These are phyloP conservation scores for Nycticorax nycticorax DNA, from an alignment of 2,113 vertebrate species.

Conservation along the genomic window DNA sequence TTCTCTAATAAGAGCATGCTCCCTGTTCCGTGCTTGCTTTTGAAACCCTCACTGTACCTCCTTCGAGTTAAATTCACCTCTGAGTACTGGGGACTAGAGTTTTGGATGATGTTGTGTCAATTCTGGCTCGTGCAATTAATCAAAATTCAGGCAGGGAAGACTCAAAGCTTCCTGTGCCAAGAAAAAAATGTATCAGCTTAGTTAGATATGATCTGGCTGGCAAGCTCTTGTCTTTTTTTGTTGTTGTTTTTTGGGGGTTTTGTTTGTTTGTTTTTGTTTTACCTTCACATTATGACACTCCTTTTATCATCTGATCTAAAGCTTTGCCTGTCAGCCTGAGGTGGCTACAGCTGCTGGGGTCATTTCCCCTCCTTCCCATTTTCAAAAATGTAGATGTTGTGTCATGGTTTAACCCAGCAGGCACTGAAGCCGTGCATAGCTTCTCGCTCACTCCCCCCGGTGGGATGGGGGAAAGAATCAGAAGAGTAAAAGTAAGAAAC, in stretches of 20 bases:
- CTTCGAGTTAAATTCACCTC: neutral
- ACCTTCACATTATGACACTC: neutral
- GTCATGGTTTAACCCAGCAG: no score
- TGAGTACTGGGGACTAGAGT: neutral
- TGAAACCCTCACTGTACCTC: neutral
- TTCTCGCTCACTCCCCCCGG: no score
- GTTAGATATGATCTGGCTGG: neutral
- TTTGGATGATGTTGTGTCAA: neutral
- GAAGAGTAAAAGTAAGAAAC: no score
- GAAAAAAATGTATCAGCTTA: neutral
- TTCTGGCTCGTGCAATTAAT: neutral
- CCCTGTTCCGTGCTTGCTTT: neutral
- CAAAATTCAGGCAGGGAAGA: neutral
- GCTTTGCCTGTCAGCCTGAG: neutral
- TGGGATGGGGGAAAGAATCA: no score
- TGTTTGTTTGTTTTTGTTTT: neutral
- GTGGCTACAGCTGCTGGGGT: neutral
- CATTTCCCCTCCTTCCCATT: neutral
- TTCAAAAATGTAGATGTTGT: neutral
- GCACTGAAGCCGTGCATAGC: no score
- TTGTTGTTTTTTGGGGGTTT: no score
- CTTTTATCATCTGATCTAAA: neutral
- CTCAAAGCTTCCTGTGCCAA: neutral
- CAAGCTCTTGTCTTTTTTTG: neutral
- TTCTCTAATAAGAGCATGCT: neutral